Percentiles rank a stretch among this genome's conserved stretches.
Evolutionary conservation across 2,113 vertebrate genomes (phyloP).

Genomic region (Amblyornis subalaris): DNA sequence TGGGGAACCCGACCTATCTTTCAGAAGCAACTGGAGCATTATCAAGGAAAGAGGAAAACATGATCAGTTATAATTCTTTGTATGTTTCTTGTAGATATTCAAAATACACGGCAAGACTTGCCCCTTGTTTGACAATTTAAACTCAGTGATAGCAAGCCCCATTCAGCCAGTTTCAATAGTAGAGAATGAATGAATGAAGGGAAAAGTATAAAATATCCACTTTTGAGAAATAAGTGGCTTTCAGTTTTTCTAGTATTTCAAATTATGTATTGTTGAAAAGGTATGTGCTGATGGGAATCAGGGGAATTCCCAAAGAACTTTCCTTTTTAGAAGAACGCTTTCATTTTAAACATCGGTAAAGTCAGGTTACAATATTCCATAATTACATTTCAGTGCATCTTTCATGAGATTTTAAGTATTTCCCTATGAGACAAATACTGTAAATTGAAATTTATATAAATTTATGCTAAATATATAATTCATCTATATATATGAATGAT

Average conservation of each 20-base stretch:
- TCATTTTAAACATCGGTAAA: neutral
- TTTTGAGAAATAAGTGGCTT: neutral
- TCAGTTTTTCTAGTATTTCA: neutral
- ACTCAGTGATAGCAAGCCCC: neutral
- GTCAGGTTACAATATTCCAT: neutral
- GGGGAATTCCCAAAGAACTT: neutral
- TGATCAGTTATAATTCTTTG: neutral
- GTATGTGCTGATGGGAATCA: neutral
- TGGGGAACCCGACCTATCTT: neutral
- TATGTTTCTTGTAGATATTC: conserved; percentile 38
- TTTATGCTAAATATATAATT: neutral
- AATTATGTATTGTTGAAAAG: neutral
- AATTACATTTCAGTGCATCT: neutral
- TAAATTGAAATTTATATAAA: neutral
- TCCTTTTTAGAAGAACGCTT: neutral
- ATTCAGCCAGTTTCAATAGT: neutral
- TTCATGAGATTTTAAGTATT: neutral
- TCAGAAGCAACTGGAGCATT: conserved; percentile 2
- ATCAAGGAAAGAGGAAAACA: neutral
- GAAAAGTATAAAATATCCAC: neutral
- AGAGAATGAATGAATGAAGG: neutral
- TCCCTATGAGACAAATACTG: neutral
- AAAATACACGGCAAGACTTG: conserved; percentile 14
- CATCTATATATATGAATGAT: neutral
- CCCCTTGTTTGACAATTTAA: neutral